These are phyloP conservation scores for Bucorvus abyssinicus DNA, from an alignment of 2,797 vertebrate species.

Conservation along the genomic window DNA sequence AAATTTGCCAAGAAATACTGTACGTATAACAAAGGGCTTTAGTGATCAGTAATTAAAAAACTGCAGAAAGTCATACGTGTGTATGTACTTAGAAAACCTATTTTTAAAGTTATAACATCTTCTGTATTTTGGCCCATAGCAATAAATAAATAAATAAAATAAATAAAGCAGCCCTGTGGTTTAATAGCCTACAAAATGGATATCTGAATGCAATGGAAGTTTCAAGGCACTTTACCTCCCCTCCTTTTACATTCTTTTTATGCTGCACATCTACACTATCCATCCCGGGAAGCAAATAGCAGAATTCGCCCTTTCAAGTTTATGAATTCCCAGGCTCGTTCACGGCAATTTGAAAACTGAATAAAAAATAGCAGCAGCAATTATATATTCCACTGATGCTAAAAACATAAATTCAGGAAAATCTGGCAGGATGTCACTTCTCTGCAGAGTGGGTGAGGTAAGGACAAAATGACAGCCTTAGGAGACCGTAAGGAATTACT, in stretches of 20 bases:
- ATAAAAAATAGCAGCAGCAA: background rate
- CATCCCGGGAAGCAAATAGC: background rate
- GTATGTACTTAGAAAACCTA: background rate
- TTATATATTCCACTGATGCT: background rate
- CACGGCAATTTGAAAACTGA: background rate
- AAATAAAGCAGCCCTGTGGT: background rate
- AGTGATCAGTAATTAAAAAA: background rate
- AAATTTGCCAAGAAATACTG: background rate
- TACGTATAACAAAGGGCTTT: background rate
- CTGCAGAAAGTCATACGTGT: background rate
- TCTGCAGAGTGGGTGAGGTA: background rate
- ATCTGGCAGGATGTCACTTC: background rate
- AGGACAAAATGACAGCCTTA: background rate
- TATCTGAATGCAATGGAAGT: background rate
- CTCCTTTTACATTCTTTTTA: background rate
- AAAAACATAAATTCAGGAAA: background rate
- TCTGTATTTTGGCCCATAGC: background rate
- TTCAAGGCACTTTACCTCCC: background rate
- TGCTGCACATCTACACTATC: background rate
- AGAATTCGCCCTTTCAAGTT: background rate
- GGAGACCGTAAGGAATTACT: background rate
- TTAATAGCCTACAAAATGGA: background rate
- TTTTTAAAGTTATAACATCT: background rate
- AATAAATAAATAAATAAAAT: background rate
- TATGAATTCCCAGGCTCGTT: background rate